phyloP scores from a whole-genome alignment of 2,888 invertebrate species.

The Colletes collaris region DNA sequence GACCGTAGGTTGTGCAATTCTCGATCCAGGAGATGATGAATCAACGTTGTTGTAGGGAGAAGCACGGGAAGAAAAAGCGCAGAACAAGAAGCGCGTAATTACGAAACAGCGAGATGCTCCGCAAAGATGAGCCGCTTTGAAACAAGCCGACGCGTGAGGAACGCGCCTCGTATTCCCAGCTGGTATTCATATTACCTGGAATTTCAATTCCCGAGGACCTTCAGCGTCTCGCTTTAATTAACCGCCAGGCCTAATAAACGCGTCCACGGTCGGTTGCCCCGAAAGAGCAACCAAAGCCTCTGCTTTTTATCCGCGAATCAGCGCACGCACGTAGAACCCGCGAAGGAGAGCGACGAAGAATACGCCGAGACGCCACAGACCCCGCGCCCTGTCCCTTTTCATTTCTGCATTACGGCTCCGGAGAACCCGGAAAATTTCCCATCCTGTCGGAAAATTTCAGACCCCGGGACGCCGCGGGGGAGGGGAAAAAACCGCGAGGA shows the following conservation, averaged over 20 bases:
- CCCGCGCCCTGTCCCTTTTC: background rate
- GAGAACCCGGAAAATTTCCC: no score
- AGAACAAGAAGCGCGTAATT: conserved; percentile 32
- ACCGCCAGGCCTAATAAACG: conserved; percentile 59
- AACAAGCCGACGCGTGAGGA: conserved; percentile 34
- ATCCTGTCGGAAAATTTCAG: no score
- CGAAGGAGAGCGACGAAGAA: conserved; percentile 28
- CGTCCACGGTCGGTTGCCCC: conserved; percentile 18
- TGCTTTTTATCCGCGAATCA: conserved; percentile 17
- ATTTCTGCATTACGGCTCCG: background rate
- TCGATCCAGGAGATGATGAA: conserved; percentile 21
- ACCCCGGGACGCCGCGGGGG: background rate
- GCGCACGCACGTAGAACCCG: conserved; percentile 1
- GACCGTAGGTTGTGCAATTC: background rate
- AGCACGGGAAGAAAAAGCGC: conserved; percentile 9
- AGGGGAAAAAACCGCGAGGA: background rate
- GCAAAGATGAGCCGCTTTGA: conserved; percentile 48
- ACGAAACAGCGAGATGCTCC: conserved; percentile 47
- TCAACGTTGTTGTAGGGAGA: conserved; percentile 19
- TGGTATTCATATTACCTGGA: conserved; percentile 51
- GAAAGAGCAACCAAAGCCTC: conserved; percentile 15
- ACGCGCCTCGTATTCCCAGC: conserved; percentile 13
- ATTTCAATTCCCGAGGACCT: conserved; percentile 51
- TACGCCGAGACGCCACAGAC: background rate
- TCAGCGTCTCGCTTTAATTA: conserved; percentile 57